Evolutionary conservation across 2,888 invertebrate species (phyloP), one percentile per base, ranked within the genome.

Genomic region (Linnaemya vulpina): DNA sequence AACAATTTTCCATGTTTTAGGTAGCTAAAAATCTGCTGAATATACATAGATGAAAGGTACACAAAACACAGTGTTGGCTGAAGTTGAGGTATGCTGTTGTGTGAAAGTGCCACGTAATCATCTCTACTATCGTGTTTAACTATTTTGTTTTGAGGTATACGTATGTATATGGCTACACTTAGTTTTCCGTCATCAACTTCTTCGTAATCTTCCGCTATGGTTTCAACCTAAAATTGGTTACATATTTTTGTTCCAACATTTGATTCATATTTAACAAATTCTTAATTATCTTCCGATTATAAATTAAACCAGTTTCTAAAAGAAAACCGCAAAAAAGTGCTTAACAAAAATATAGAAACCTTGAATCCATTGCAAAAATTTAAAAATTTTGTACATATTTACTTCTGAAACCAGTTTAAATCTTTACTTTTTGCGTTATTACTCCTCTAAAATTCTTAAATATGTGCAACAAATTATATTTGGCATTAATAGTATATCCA

Each of bases 371-470:
- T 17, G 49, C 17, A 17, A 5, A 17, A 43, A 43, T 43, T 20
- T 51, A 17, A 9, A 35, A 38, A 71, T 4, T 40, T 49, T 51
- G 55, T 51, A 67, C 17, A 17, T 25, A 43, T 43, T 71, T 71
- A 8, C 35, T 58, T 60, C 46, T 43, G 43, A 46, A 46, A 71
- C 17, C 9, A 38, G 60, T 60, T 60, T 10, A 15, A 7, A 35
- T 60, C 4, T 58, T 25, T 58, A 10, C 1, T 58, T 58, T 7
- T 58, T 58, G 22, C 13, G 43, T 43, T 15, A 43, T 13, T 43
- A 38, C 11, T 38, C 11, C 9, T 38, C 11, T 38, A 13, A 13
- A 43, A 43, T 43, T 43, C 13, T 43, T 15, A 30, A 30, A 30
- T 30, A 43, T 43, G 43, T 13, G 11, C 15, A 43, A 43, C 43